These are phyloP conservation scores for Drosophila nr. perissopoda DNA, from an alignment of 2,888 invertebrate genomes.

Conservation along the genomic window DNA sequence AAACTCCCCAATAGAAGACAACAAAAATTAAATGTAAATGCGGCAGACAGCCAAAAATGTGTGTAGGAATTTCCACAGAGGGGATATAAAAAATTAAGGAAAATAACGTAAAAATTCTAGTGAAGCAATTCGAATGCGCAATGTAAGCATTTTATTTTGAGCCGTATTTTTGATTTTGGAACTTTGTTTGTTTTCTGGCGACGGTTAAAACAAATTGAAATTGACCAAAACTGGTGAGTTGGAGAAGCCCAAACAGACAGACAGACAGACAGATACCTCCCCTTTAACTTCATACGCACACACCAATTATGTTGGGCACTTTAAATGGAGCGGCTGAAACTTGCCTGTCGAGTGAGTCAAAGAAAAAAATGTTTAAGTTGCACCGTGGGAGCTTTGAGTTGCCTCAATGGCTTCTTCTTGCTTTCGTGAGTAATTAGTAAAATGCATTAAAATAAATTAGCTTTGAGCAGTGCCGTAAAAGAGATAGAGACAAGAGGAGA, in stretches of 20 bases:
- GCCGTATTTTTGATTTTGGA: conserved; percentile 74
- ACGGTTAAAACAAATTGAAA: conserved; percentile 61
- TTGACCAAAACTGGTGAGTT: conserved; percentile 53
- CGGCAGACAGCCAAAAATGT: conserved; percentile 47
- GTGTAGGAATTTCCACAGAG: conserved; percentile 27
- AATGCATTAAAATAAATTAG: conserved; percentile 76
- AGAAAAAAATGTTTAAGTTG: conserved; percentile 64
- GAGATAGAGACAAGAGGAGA: neutral
- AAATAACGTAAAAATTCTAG: conserved; percentile 53
- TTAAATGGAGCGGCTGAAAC: conserved; percentile 65
- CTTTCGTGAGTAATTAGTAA: conserved; percentile 67
- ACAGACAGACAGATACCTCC: conserved; percentile 22
- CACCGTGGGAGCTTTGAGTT: conserved; percentile 32
- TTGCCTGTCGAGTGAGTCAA: conserved; percentile 63
- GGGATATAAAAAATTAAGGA: conserved; percentile 8
- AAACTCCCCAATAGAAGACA: conserved; percentile 53
- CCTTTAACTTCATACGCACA: conserved; percentile 6
- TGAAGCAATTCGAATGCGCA: conserved; percentile 52
- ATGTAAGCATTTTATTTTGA: conserved; percentile 72
- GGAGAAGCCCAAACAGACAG: conserved; percentile 14
- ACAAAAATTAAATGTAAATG: conserved; percentile 54
- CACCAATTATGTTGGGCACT: conserved; percentile 64
- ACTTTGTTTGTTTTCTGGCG: conserved; percentile 34
- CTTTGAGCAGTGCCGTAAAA: conserved; percentile 10
- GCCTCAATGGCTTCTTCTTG: conserved; percentile 42